Evolutionary conservation across 2,113 vertebrate species (phyloP).

Genomic region (Isichthys henryi): DNA sequence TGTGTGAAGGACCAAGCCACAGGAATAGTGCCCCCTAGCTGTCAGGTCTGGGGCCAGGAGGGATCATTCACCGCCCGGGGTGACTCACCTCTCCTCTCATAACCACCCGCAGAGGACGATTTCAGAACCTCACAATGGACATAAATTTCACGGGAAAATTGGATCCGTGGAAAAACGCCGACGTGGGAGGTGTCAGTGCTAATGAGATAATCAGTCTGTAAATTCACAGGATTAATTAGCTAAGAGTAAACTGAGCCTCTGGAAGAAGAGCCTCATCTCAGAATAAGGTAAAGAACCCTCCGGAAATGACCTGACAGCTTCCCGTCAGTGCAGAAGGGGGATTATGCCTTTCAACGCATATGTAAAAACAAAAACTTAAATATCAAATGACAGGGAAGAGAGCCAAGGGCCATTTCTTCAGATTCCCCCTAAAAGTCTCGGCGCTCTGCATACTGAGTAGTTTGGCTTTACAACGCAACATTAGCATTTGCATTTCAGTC

Average conservation of each 20-base stretch:
- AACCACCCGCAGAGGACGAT: not conserved
- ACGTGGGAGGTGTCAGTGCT: slow-evolving; percentile 23
- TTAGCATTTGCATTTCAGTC: not conserved
- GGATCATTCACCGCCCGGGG: not conserved
- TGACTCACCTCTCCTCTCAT: not conserved
- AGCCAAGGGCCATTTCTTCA: not conserved
- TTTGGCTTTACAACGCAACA: not conserved
- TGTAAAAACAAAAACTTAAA: not conserved
- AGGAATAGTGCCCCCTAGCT: not conserved
- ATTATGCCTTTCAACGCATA: not conserved
- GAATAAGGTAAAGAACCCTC: not conserved
- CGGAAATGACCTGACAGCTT: not conserved
- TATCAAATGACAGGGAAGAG: not conserved
- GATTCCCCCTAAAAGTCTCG: not conserved
- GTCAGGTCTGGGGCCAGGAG: not conserved
- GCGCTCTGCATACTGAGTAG: not conserved
- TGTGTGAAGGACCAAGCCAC: not conserved
- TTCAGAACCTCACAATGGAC: not conserved
- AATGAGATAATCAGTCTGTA: slow-evolving; percentile 36
- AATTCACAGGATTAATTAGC: slow-evolving; percentile 37
- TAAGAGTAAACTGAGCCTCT: slow-evolving; percentile 21
- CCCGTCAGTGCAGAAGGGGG: not conserved
- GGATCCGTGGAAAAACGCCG: slow-evolving; percentile 14
- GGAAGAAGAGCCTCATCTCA: not conserved
- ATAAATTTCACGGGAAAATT: not conserved